Conservation (phyloP, 2,888 invertebrate genomes). For the Limenitis camilla region DNA sequence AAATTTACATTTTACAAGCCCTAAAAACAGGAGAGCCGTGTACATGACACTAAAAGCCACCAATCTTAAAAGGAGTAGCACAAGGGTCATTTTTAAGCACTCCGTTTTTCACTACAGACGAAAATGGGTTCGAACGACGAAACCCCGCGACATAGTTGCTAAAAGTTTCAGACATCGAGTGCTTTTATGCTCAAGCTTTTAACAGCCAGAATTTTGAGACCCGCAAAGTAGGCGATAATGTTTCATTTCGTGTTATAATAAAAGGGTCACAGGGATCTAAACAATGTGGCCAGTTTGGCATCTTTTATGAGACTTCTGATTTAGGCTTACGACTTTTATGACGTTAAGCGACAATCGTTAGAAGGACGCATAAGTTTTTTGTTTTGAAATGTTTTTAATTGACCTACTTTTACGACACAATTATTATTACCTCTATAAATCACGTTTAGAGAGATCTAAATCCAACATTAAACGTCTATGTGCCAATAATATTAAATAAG, state of each 20-base stretch:
- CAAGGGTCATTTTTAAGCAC: conserved; percentile 60
- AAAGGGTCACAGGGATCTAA: conserved; percentile 29
- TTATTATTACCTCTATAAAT: too few species aligned
- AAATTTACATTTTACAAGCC: conserved; percentile 17
- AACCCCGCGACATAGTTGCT: conserved; percentile 60
- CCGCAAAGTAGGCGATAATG: conserved; percentile 21
- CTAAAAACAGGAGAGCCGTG: conserved; percentile 9
- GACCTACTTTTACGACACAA: too few species aligned
- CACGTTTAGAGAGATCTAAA: too few species aligned
- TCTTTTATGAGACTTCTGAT: conserved; percentile 47
- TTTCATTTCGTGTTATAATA: conserved; percentile 25
- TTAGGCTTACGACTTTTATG: conserved; percentile 58
- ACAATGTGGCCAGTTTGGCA: conserved; percentile 34
- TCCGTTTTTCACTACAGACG: conserved; percentile 46
- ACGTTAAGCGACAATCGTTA: conserved; percentile 45
- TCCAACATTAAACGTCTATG: too few species aligned
- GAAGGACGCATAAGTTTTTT: conserved; percentile 40
- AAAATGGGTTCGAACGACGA: conserved; percentile 53
- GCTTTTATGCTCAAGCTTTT: conserved; percentile 56
- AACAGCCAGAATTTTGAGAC: conserved; percentile 37
- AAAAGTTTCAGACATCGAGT: conserved; percentile 68
- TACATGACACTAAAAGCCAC: conserved; percentile 57
- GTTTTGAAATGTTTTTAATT: conserved; percentile 30
- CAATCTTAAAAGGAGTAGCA: conserved; percentile 49
- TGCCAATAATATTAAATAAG: too few species aligned